These are phyloP conservation scores for Hemibagrus guttatus DNA, from an alignment of 2,797 vertebrate genomes.

Conservation along the genomic window DNA sequence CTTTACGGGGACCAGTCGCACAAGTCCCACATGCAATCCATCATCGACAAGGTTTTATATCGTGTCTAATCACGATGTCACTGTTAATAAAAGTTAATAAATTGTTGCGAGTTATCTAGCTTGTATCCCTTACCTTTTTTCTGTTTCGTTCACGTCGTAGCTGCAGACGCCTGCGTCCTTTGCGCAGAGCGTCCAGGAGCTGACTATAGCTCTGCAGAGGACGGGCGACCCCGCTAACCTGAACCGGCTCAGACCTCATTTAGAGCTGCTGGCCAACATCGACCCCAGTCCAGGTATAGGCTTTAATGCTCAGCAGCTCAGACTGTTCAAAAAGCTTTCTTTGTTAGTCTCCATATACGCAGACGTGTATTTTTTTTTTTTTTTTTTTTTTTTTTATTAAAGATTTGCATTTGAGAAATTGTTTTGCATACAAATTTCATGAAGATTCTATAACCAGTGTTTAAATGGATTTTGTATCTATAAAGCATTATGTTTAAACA, in stretches of 20 bases:
- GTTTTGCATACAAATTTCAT: no score
- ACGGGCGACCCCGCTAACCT: slow-evolving; percentile 99
- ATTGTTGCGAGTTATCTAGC: background rate
- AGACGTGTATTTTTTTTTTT: no score
- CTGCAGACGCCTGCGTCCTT: slow-evolving; percentile 99
- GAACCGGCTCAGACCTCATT: slow-evolving; percentile 92
- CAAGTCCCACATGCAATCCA: slow-evolving; percentile 99
- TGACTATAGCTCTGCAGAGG: slow-evolving; percentile 97
- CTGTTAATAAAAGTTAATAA: background rate
- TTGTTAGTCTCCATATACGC: background rate
- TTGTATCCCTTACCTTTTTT: background rate
- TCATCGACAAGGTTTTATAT: slow-evolving; percentile 91
- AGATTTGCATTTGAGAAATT: no score
- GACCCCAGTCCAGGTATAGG: slow-evolving; percentile 94
- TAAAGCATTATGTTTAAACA: no score
- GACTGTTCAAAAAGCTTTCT: background rate
- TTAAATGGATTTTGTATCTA: no score
- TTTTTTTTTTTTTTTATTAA: no score
- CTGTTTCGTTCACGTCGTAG: slow-evolving; percentile 65
- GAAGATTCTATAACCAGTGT: background rate
- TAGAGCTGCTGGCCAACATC: slow-evolving; percentile 96
- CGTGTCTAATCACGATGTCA: no score
- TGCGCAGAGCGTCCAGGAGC: slow-evolving; percentile 98
- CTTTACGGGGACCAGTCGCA: slow-evolving; percentile 97
- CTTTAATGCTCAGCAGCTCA: no score